Evolutionary conservation across 2,797 vertebrate genomes (phyloP), one percentile per base, ranked within the genome.

Genomic region (Naso thynnoides): DNA sequence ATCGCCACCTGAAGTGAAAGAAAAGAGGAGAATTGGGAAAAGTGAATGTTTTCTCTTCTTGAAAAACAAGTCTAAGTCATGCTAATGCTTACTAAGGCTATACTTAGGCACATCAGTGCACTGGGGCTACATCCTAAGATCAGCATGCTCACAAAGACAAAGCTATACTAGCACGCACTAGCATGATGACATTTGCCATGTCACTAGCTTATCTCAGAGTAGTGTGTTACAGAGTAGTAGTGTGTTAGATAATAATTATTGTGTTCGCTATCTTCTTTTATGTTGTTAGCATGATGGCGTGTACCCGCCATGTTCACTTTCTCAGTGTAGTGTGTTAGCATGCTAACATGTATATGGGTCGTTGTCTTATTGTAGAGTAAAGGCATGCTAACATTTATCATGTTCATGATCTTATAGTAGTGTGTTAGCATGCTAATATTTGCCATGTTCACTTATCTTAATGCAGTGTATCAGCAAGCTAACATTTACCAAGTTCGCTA

Each of bases 1-100:
- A 89, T 72, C 93, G 79, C 93, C 93, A 94, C 92, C 93, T 94
- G 64, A 45, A 56, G 41, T 3, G 0, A 81, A 41, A 79, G 11
- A 73, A 42, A 58, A 26, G 1, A 24, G 42, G 0, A 36, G 7
- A 65, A 31, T 13, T 19, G 21, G 33, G 6, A 27, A 64, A 48
- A 33, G 4, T 31, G 2, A 36, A 15, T 1, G 16, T 9, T 15
- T 26, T 58, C 1, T 23, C 50, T n/a, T 41, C 38, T 68, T 49
- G 4, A 56, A 59, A 66, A 60, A 52, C 41, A 47, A 53, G 2
- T n/a, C 27, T 11, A 4, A 26, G 19, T 31, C 33, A 55, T n/a
- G 44, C 27, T 5, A 39, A 39, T 33, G 31, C 31, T 33, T 6
- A 33, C 9, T 33, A 9, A 33, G 31, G n/a, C n/a, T n/a, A n/a